These are phyloP conservation scores for Vidua chalybeata DNA, from an alignment of 2,113 vertebrate genomes.

Conservation along the genomic window DNA sequence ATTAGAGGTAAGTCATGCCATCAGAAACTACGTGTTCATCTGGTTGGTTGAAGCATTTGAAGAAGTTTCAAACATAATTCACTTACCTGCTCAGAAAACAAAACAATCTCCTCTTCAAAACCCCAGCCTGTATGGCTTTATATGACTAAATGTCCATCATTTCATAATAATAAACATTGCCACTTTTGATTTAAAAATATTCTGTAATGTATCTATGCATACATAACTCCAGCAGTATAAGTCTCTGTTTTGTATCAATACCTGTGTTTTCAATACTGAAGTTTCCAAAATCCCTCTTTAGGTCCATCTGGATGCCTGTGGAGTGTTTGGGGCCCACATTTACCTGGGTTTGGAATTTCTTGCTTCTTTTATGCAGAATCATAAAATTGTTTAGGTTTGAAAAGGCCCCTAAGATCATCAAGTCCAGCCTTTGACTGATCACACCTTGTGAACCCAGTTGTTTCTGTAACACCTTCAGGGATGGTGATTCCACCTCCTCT, in stretches of 20 bases:
- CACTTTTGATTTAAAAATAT: background rate
- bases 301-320: background rate
- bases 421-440: background rate
- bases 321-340: background rate
- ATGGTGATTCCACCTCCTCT: background rate
- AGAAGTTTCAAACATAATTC: background rate
- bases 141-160: background rate
- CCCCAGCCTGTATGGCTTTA: background rate
- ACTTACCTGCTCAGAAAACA: background rate
- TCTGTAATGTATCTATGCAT: background rate
- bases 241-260: background rate
- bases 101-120: background rate
- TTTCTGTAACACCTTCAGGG: background rate
- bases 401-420: background rate
- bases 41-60: background rate
- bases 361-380: background rate
- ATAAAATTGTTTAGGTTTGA: background rate
- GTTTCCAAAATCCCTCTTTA: background rate
- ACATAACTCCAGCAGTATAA: background rate
- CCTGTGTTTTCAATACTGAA: background rate
- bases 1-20: background rate
- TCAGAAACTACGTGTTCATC: background rate
- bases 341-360: background rate
- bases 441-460: background rate
- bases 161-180: background rate